These are phyloP conservation scores for Chaenogobius annularis DNA, from an alignment of 2,113 vertebrate genomes.

Conservation along the genomic window DNA sequence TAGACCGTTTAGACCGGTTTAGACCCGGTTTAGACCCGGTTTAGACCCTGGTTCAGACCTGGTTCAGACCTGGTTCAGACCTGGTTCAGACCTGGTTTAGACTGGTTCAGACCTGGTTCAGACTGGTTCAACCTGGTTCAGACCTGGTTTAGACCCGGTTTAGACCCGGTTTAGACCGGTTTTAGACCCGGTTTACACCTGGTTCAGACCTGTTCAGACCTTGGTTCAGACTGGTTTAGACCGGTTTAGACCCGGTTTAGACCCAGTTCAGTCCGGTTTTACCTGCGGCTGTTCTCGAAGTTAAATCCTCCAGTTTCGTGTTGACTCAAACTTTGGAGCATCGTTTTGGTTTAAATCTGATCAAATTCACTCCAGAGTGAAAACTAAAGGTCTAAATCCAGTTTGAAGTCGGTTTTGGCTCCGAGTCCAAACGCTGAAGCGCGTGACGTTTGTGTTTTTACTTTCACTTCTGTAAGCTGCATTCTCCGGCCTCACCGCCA, in stretches of 20 bases:
- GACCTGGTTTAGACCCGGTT: no score
- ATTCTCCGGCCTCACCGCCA: not conserved
- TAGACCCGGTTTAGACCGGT: no score
- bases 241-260: not conserved
- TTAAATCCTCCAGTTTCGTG: constrained; percentile 60
- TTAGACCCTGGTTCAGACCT: no score
- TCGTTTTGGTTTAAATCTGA: constrained; percentile 18
- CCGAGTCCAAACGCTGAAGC: not conserved
- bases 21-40: no score
- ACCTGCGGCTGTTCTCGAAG: constrained; percentile 78
- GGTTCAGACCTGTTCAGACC: no score
- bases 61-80: no score
- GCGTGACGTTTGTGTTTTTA: not conserved
- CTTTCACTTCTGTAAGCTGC: not conserved
- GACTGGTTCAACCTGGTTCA: no score
- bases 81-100: no score
- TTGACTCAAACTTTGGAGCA: constrained; percentile 53
- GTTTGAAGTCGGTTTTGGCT: not conserved
- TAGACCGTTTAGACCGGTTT: no score
- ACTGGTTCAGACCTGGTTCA: no score
- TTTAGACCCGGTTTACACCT: not conserved
- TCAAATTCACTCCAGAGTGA: not conserved
- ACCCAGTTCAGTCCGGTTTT: constrained; percentile 10
- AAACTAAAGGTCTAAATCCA: not conserved
- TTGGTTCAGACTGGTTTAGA: no score